Conservation (phyloP, 2,797 vertebrate genomes). For the Poliocrania exsul region DNA sequence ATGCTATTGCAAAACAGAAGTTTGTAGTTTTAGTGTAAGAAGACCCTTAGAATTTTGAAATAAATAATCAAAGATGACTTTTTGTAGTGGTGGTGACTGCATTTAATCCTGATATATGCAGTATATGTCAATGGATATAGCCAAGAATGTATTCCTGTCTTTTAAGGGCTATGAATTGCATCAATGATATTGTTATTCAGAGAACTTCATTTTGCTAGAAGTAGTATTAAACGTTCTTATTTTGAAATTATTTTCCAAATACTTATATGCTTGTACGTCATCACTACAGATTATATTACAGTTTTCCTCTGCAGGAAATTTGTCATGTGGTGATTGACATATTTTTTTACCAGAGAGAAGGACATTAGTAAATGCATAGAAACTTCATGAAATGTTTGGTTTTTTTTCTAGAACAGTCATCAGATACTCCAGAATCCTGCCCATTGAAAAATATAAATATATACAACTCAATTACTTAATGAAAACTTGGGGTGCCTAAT, state of each 20-base stretch:
- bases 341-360: neutral
- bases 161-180: neutral
- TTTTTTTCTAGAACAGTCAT: neutral
- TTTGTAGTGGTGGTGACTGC: rapidly evolving
- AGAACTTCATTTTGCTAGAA: neutral
- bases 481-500: neutral
- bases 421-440: neutral
- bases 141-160: neutral
- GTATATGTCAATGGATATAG: neutral
- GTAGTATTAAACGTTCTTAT: neutral
- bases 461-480: neutral
- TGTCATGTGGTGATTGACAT: neutral
- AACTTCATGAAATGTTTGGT: neutral
- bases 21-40: neutral
- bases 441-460: neutral
- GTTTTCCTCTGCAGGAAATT: neutral
- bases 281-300: neutral
- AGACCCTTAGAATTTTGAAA: neutral
- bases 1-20: neutral
- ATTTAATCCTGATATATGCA: neutral
- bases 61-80: neutral
- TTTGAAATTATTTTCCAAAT: neutral
- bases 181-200: neutral
- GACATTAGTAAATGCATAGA: neutral
- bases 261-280: neutral